phyloP scores from a whole-genome alignment of 2,797 vertebrate genomes.

The Anniella stebbinsi region DNA sequence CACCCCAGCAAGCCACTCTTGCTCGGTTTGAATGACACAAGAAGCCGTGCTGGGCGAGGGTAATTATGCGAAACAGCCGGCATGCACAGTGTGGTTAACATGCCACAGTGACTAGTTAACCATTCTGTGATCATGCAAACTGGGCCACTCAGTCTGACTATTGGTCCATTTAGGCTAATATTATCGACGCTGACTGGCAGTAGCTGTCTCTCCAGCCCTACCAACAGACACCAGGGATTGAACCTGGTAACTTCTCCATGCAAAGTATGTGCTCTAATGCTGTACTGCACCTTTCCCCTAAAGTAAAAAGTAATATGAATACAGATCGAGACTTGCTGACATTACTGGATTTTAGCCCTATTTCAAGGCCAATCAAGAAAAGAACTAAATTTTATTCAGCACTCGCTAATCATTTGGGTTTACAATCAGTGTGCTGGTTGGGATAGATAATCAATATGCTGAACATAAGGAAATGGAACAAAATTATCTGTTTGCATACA shows the following conservation, averaged over 20 bases:
- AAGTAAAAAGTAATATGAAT: not conserved
- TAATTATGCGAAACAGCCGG: too few relatives aligned
- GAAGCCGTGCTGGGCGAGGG: too few relatives aligned
- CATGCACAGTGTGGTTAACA: too few relatives aligned
- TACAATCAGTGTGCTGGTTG: not conserved
- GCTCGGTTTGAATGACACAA: too few relatives aligned
- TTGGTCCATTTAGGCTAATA: too few relatives aligned
- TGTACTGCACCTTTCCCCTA: not conserved
- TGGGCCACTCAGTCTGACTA: too few relatives aligned
- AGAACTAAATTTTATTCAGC: not conserved
- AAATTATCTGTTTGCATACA: not conserved
- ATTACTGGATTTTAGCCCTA: slow-evolving; percentile 5
- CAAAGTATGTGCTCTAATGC: not conserved
- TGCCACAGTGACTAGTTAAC: too few relatives aligned
- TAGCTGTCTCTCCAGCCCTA: not conserved
- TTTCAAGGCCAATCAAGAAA: not conserved
- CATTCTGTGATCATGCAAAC: too few relatives aligned
- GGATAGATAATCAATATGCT: slow-evolving; percentile 10
- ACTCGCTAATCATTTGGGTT: not conserved
- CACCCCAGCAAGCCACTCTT: too few relatives aligned
- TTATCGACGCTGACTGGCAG: too few relatives aligned
- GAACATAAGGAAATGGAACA: not conserved
- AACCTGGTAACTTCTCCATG: not conserved
- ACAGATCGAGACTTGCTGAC: not conserved
- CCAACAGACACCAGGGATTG: not conserved